Evolutionary conservation across 2,888 invertebrate species (phyloP).

Genomic region (Hypolimnas misippus): DNA sequence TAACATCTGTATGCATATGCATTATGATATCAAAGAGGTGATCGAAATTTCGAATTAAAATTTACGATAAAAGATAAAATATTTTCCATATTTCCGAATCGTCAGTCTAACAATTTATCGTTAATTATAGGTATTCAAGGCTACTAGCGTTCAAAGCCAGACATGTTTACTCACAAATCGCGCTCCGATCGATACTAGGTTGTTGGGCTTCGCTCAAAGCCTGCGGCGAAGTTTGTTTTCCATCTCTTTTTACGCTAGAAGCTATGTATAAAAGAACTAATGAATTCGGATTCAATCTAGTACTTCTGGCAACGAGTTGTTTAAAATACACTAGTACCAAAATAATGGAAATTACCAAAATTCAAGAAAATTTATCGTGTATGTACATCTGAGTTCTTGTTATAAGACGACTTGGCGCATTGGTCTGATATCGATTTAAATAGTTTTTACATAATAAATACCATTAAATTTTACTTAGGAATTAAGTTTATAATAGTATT

Average conservation of each 20-base stretch:
- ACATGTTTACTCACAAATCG: conserved; percentile 26
- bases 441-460: too few species aligned
- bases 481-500: too few species aligned
- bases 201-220: conserved; percentile 33
- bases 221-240: conserved; percentile 20
- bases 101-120: not conserved
- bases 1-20: too few species aligned
- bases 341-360: too few species aligned
- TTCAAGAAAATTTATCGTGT: too few species aligned
- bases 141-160: conserved; percentile 31
- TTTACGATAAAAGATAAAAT: too few species aligned
- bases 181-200: conserved; percentile 39
- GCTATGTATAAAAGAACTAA: not conserved
- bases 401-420: too few species aligned
- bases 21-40: too few species aligned
- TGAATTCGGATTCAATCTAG: not conserved
- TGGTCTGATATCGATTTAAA: too few species aligned
- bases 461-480: too few species aligned
- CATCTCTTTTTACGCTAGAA: not conserved
- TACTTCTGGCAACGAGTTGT: not conserved
- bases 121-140: conserved; percentile 21
- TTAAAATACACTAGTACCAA: not conserved
- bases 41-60: too few species aligned
- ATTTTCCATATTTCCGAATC: not conserved
- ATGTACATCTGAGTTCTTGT: too few species aligned